Base-by-base conservation (phyloP, 2,113 vertebrate species). In the Gobiocypris rarus region DNA sequence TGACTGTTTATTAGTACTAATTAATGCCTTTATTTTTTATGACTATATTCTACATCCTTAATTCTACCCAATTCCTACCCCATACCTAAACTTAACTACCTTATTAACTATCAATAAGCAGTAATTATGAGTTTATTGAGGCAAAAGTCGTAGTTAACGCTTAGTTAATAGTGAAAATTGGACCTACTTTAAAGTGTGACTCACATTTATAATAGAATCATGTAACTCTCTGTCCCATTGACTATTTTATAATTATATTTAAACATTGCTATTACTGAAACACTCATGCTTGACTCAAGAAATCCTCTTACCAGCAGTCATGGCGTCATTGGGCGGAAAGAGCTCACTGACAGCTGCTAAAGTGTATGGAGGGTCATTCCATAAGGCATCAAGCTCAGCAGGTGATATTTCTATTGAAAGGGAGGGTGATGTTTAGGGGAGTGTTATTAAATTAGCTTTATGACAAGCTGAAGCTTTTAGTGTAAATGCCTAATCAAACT, bases 371-470 rank as follows among this genome's bases (percentile, higher is more conserved):
- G 92, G 93, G 70, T 93, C 94, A 85, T 91, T 92, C 94, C 94
- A 94, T 26, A 95, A 92, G 85, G 93, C 92, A 85, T 94, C 94
- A 89, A 94, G 91, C 86, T 95, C 94, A 86, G 93, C 93, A n/a
- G 94, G 92, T 75, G 93, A 94, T 67, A 94, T 93, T 82, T 93
- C 94, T 95, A 86, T 81, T 88, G 19, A 83, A 75, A 89, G 61
- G 81, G 83, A 65, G 76, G 58, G 43, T 78, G 70, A 58, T 22
- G 52, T 19, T 67, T 58, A 79, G 65, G 70, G 48, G 45, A 26
- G 75, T 63, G 76, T 86, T 50, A 82, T 71, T 26, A 56, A n/a
- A 43, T 88, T 81, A 88, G 77, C 14, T 61, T 26, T 41, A 56
- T 83, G n/a, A 59, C 45, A 14, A 79, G 82, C 78, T 52, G 26